Evolutionary conservation across 2,888 invertebrate species (phyloP), one percentile per base, ranked within the genome.

Genomic region (Cerceris ruficornis): DNA sequence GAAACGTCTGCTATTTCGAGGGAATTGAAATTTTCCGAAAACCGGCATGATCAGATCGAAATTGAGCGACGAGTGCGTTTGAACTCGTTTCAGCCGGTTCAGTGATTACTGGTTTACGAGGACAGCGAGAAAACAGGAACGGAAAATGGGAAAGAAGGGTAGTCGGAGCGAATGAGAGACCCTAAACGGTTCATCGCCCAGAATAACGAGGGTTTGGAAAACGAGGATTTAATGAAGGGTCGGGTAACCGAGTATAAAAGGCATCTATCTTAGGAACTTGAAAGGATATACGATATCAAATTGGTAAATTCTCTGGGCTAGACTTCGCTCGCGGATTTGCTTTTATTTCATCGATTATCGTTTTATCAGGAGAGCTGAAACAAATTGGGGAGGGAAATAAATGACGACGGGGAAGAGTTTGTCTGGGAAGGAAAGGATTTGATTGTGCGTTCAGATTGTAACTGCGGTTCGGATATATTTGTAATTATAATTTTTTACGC

Each of bases 121-220:
- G 66, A 60, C 59, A 71, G 42, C 41, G 46, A 49, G 69, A 79
- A 84, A 71, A 39, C 62, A 55, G 49, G 65, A 57, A 65, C 62
- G 54, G 43, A 61, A 69, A 73, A 69, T 60, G 62, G 42, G 62
- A 17, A 60, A 58, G 75, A 79, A 61, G 58, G 61, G 61, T 17
- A 11, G 28, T 39, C 39, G 14, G 57, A 46, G 71, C 60, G 83
- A 83, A 81, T 62, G 68, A 72, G 70, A 75, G 78, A 74, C 58
- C 49, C 69, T 74, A 84, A 83, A 76, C 76, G 79, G 76, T 84
- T 81, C 81, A 84, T 84, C 76, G 71, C 65, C 60, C 71, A 69
- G 74, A 79, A 84, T 83, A 83, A 83, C 84, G 84, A 84, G 79
- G 84, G 75, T 79, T 83, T 79, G 73, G 76, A 81, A 84, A 79